phyloP scores from a whole-genome alignment of 2,113 vertebrate species.

The Caranx ignobilis region DNA sequence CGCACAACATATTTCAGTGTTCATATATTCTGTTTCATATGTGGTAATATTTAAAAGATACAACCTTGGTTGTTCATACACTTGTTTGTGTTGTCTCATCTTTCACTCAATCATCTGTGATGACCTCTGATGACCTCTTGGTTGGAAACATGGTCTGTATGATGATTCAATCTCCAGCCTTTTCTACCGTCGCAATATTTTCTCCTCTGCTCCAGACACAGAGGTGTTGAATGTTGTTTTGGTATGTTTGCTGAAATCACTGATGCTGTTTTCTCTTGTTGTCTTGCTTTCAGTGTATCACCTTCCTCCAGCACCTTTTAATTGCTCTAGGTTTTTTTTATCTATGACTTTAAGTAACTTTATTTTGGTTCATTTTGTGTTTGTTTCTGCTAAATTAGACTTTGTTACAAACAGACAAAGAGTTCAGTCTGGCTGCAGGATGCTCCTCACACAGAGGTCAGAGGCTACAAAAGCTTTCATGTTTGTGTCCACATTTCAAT shows the following conservation, averaged over 20 bases:
- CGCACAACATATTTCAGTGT: no score
- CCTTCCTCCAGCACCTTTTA: background rate
- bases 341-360: constrained; percentile 8
- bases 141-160: background rate
- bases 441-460: constrained; percentile 47
- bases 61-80: no score
- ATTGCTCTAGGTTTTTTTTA: constrained; percentile 8
- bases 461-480: constrained; percentile 19
- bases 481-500: constrained; percentile 21
- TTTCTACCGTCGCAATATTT: background rate
- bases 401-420: constrained; percentile 35
- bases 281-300: background rate
- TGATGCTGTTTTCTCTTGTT: background rate
- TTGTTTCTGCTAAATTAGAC: constrained; percentile 27
- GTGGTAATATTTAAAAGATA: no score
- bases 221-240: background rate
- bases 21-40: no score
- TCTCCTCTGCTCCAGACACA: background rate
- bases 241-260: background rate
- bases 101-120: background rate
- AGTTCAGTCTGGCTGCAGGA: constrained; percentile 47
- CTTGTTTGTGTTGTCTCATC: background rate
- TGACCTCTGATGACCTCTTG: background rate
- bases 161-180: background rate
- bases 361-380: constrained; percentile 10